These are phyloP conservation scores for Scaptomyza parva DNA, from an alignment of 2,888 invertebrate species.

Conservation along the genomic window DNA sequence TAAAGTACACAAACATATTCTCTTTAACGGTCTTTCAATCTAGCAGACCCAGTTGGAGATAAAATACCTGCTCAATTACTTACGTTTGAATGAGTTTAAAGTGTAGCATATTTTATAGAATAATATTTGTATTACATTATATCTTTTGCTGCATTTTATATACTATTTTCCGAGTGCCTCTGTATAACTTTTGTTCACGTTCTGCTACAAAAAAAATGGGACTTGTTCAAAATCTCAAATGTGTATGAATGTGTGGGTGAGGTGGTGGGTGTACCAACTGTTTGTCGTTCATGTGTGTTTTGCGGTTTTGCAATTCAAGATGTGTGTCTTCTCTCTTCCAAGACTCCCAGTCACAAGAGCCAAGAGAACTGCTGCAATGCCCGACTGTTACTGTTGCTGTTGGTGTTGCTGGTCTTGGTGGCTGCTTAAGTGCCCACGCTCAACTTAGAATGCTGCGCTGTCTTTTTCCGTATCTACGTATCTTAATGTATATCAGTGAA, in stretches of 20 bases:
- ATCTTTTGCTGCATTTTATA: background rate
- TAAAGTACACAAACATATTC: constrained; percentile 3
- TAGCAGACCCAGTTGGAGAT: constrained; percentile 25
- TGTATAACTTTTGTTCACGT: constrained; percentile 9
- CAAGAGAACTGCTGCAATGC: background rate
- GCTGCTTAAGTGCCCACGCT: constrained; percentile 61
- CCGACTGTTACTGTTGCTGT: constrained; percentile 42
- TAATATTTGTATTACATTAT: background rate
- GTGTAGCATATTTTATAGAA: background rate
- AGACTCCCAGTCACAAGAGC: constrained; percentile 13
- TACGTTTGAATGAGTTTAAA: background rate
- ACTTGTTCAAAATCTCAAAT: constrained; percentile 69
- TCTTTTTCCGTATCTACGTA: constrained; percentile 24
- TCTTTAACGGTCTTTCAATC: constrained; percentile 3
- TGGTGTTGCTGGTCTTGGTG: too few species aligned
- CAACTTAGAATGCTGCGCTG: constrained; percentile 40
- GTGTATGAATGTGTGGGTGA: constrained; percentile 11
- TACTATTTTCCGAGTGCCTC: background rate
- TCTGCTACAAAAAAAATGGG: constrained; percentile 49
- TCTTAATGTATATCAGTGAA: constrained; percentile 18
- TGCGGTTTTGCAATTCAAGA: constrained; percentile 76
- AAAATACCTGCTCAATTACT: background rate
- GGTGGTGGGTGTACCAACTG: constrained; percentile 8
- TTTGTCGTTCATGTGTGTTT: constrained; percentile 43
- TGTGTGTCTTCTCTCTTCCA: too few species aligned